Evolutionary conservation across 1,140 invertebrate genomes (phyloP).

Genomic region (Adelges cooleyi): DNA sequence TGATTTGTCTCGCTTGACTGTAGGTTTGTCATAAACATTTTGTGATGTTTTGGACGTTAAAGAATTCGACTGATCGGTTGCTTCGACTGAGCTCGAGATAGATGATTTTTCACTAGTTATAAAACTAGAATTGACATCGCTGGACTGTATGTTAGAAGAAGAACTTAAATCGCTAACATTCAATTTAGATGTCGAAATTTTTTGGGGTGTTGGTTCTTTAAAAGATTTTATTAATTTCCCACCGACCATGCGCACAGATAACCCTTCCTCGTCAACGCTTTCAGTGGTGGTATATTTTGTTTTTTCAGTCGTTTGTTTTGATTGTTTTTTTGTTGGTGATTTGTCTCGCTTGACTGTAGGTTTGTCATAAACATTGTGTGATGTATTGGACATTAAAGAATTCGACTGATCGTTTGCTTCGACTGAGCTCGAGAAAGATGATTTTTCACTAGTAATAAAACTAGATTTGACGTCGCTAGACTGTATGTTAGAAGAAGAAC

Average conservation of each 20-base stretch:
- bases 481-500: neutral
- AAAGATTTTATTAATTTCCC: slow-evolving; percentile 30
- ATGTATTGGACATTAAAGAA: neutral
- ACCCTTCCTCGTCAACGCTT: neutral
- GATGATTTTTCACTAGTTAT: neutral
- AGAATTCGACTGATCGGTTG: neutral
- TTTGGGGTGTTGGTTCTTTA: neutral
- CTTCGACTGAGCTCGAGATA: neutral
- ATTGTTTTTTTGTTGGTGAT: neutral
- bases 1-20: neutral
- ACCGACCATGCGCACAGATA: slow-evolving; percentile 29
- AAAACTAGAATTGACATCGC: neutral
- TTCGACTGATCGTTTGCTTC: neutral
- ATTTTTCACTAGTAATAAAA: slow-evolving; percentile 1
- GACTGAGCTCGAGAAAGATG: neutral
- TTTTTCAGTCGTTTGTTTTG: neutral
- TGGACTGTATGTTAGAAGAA: neutral
- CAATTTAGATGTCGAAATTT: neutral
- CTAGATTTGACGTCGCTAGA: neutral
- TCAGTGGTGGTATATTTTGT: neutral
- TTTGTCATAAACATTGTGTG: neutral
- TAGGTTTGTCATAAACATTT: neutral
- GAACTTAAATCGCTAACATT: neutral
- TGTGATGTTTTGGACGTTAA: neutral
- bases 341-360: neutral